phyloP scores from a whole-genome alignment of 2,113 vertebrate genomes.

The Tachysurus fulvidraco region DNA sequence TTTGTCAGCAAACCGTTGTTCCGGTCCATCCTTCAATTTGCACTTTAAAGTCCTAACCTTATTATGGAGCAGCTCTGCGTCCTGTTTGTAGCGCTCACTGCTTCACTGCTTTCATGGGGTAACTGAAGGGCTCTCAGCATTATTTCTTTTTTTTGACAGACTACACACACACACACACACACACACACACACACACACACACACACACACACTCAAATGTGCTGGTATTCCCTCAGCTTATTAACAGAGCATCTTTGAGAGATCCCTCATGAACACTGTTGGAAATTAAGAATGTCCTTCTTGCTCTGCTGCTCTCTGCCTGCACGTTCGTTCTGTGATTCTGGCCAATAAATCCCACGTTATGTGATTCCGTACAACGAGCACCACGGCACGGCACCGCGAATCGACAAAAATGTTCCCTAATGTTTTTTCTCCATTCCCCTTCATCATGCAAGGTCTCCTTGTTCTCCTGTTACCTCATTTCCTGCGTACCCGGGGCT shows the following conservation, averaged over 20 bases:
- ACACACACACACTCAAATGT: slow-evolving; percentile 7
- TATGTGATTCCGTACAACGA: slow-evolving; percentile 60
- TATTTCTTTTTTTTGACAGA: slow-evolving; percentile 16
- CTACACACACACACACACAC: slow-evolving; percentile 14
- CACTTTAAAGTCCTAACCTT: slow-evolving; percentile 9
- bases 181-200: slow-evolving; percentile 9
- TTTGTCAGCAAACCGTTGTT: not conserved
- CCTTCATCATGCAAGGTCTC: not conserved
- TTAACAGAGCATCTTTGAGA: slow-evolving; percentile 29
- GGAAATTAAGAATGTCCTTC: slow-evolving; percentile 37
- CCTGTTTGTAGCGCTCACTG: slow-evolving; percentile 12
- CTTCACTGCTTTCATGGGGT: slow-evolving; percentile 10
- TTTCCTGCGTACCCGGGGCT: slow-evolving; percentile 50
- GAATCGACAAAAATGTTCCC: not conserved
- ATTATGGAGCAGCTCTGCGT: not conserved
- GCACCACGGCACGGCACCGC: slow-evolving; percentile 45
- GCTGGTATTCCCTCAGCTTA: slow-evolving; percentile 30
- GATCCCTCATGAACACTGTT: slow-evolving; percentile 13
- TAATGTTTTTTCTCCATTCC: not conserved
- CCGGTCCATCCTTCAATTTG: slow-evolving; percentile 6
- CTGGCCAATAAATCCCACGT: slow-evolving; percentile 62
- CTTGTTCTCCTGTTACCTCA: slow-evolving; percentile 53
- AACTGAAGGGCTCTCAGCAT: slow-evolving; percentile 30
- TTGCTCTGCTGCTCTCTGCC: not conserved
- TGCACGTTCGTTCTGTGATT: slow-evolving; percentile 48